Evolutionary conservation across 1,140 invertebrate genomes (phyloP).

Genomic region (Drosophila erecta): DNA sequence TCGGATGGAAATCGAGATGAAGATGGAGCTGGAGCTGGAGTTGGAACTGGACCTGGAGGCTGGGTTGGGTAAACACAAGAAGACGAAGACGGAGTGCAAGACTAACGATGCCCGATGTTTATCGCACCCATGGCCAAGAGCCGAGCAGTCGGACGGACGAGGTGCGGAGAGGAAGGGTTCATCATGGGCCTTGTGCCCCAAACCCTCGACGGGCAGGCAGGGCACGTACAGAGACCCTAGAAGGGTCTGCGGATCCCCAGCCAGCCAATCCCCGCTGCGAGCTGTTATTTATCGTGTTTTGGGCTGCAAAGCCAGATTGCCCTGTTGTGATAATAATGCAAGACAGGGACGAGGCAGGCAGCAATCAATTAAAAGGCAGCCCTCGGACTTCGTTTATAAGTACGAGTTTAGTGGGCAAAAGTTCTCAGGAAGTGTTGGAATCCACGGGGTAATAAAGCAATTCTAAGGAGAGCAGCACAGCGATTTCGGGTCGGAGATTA

Average conservation of each 20-base stretch:
- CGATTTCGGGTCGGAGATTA: slow-evolving; percentile 73
- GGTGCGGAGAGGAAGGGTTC: slow-evolving; percentile 72
- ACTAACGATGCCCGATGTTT: slow-evolving; percentile 77
- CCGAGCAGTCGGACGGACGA: slow-evolving; percentile 21
- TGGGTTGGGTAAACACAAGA: slow-evolving; percentile 2
- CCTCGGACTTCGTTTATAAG: background rate
- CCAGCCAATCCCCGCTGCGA: slow-evolving; percentile 50
- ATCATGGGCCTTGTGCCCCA: slow-evolving; percentile 71
- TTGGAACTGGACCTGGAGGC: slow-evolving; percentile 17
- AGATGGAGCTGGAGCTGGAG: slow-evolving; percentile 22
- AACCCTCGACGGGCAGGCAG: slow-evolving; percentile 51
- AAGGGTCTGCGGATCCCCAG: slow-evolving; percentile 18
- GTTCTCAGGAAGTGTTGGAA: slow-evolving; percentile 58
- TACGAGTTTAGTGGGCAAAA: slow-evolving; percentile 45
- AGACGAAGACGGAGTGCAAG: slow-evolving; percentile 38
- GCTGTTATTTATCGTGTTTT: slow-evolving; percentile 72
- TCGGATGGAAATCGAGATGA: slow-evolving; percentile 31
- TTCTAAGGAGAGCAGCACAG: slow-evolving; percentile 54
- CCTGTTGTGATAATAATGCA: slow-evolving; percentile 78
- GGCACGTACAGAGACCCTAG: slow-evolving; percentile 62
- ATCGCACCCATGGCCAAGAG: slow-evolving; percentile 46
- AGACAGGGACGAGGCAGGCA: slow-evolving; percentile 63
- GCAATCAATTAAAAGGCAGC: slow-evolving; percentile 81
- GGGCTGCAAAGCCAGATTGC: slow-evolving; percentile 61
- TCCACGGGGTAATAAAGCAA: slow-evolving; percentile 72